phyloP scores from a whole-genome alignment of 2,113 vertebrate genomes.

The Cyprinodon tularosa region DNA sequence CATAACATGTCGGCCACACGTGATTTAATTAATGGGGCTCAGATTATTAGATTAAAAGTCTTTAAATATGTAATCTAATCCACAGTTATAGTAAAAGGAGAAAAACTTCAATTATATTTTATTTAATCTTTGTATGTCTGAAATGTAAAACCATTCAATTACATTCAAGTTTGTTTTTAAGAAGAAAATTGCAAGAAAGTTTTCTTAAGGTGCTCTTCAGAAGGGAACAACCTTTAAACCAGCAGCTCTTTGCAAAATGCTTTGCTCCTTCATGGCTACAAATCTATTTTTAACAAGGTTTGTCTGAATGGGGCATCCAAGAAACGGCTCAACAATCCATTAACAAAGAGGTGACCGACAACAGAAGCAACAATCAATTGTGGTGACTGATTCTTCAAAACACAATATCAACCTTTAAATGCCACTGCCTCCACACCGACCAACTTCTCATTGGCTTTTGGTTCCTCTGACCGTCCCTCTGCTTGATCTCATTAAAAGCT shows the following conservation, averaged over 20 bases:
- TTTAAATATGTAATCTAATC: no score
- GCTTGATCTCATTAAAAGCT: neutral
- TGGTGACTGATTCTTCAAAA: slow-evolving; percentile 18
- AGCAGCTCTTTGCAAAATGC: neutral
- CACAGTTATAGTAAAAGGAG: no score
- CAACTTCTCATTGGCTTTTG: neutral
- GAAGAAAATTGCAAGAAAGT: no score
- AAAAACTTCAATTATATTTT: no score
- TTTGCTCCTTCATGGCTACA: neutral
- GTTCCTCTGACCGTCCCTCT: neutral
- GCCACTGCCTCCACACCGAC: slow-evolving; percentile 24
- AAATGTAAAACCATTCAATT: no score
- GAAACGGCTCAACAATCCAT: slow-evolving; percentile 28
- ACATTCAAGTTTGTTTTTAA: no score
- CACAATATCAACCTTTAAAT: slow-evolving; percentile 71
- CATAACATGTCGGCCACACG: no score
- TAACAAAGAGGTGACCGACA: slow-evolving; percentile 28
- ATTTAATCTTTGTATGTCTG: no score
- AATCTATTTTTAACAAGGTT: slow-evolving; percentile 17
- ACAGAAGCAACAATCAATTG: slow-evolving; percentile 46
- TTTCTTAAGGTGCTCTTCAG: no score
- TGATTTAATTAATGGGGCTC: no score
- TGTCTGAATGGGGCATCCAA: neutral
- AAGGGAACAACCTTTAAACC: no score
- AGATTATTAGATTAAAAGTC: no score